Evolutionary conservation across 2,888 invertebrate species (phyloP).

Genomic region (Tanaodytes sp.): DNA sequence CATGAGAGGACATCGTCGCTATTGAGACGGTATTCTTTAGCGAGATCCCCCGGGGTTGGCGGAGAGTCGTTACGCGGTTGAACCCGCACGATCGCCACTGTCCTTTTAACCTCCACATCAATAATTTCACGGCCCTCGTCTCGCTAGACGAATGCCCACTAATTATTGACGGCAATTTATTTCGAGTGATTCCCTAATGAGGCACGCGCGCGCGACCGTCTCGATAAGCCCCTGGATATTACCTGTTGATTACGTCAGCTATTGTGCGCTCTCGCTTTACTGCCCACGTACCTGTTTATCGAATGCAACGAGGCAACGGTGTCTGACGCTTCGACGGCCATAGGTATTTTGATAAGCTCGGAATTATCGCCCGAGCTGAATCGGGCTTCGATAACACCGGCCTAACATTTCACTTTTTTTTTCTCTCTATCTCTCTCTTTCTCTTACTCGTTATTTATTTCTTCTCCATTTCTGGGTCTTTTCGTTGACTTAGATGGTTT

Average conservation of each 20-base stretch:
- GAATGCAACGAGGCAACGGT: background rate
- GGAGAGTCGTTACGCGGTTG: constrained; percentile 61
- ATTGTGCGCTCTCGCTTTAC: background rate
- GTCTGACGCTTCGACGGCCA: too few species aligned
- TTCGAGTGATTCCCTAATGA: constrained; percentile 38
- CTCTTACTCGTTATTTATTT: too few species aligned
- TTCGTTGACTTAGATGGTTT: too few species aligned
- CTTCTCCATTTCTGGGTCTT: too few species aligned
- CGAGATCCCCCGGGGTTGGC: constrained; percentile 62
- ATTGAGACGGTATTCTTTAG: constrained; percentile 63
- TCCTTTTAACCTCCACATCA: constrained; percentile 67
- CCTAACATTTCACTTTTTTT: background rate
- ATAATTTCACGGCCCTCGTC: constrained; percentile 70
- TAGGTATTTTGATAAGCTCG: too few species aligned
- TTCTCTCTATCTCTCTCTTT: too few species aligned
- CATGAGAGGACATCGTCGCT: constrained; percentile 56
- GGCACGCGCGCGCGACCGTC: constrained; percentile 5
- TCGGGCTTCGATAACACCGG: too few species aligned
- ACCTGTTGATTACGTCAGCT: constrained; percentile 36
- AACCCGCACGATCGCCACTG: constrained; percentile 67
- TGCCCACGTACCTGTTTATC: constrained; percentile 27
- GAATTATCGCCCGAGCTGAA: background rate
- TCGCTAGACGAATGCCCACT: constrained; percentile 60
- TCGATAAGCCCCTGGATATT: constrained; percentile 22
- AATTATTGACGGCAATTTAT: constrained; percentile 52